Conservation (phyloP, 1,140 invertebrate species). For the Yoshiicerus persimilis region DNA sequence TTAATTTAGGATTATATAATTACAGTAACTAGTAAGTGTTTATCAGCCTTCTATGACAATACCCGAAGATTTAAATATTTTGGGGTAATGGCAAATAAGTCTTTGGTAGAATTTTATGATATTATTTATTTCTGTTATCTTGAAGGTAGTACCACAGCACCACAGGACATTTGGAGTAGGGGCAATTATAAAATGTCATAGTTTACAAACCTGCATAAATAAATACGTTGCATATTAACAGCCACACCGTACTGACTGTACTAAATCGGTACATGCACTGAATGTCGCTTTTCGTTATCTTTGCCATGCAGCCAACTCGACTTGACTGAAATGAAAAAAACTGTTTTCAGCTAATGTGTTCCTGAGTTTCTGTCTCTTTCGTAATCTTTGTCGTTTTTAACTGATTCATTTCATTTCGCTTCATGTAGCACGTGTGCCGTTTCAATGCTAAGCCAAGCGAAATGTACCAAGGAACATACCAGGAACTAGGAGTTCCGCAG, state of each 20-base stretch:
- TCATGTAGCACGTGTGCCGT: background rate
- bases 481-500: background rate
- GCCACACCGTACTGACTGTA: background rate
- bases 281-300: background rate
- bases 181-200: no score
- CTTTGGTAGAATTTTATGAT: no score
- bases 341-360: background rate
- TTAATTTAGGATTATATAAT: no score
- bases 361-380: background rate
- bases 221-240: no score
- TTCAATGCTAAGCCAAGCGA: background rate
- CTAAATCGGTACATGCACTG: background rate
- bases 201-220: no score
- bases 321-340: background rate
- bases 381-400: conserved; percentile 4
- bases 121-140: no score
- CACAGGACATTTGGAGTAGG: no score
- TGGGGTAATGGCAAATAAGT: no score
- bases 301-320: background rate
- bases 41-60: no score
- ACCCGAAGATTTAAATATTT: no score
- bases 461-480: background rate
- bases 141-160: no score
- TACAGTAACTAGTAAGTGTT: no score
- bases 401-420: conserved; percentile 6